Base-by-base conservation (phyloP, 2,888 invertebrate genomes). In the Apotomis turbidana region DNA sequence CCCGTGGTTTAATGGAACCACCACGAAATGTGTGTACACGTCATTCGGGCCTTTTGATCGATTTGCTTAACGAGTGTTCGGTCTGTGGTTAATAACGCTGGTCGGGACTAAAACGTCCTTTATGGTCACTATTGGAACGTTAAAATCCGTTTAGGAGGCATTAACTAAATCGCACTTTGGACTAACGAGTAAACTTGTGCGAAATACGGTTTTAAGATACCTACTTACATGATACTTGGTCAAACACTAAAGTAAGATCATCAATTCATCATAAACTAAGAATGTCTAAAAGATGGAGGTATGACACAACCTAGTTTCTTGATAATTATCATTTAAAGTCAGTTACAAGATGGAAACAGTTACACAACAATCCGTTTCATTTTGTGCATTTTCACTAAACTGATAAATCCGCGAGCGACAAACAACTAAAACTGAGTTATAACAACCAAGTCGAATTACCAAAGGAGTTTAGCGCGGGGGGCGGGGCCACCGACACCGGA, bases 381-480 rank as follows among this genome's bases (percentile, higher is more conserved):
- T 87, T 86, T 86, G 80, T 84, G 79, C 82, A 87, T 89, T 89
- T 44, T 87, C 88, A 86, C 87, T 87, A 88, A 91, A 88, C 87
- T 87, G 90, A 93, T 93, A 93, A 93, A 93, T 93, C 90, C 88
- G 86, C 86, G 85, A 85, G 81, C 88, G 90, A 92, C 92, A 91
- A 91, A 91, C 88, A 90, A 87, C 88, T 88, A 86, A 89, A 93
- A 93, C 93, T 91, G 88, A 93, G 90, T 93, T 93, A 93, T 88
- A 93, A 93, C 91, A 93, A 93, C 92, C 91, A 93, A 93, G 92
- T 93, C 91, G 90, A 93, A 93, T 93, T 93, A 92, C 91, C 85
- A 86, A 90, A 90, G 90, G 90, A 93, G 91, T 92, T 91, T 88
- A 90, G 92, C 93, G 86, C 90, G 86, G 80, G 77, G 79, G 80